Evolutionary conservation across 92 coral and sea anemone species (phyloP), one percentile per base, ranked within the genome.

Genomic region (Heteractis magnifica): DNA sequence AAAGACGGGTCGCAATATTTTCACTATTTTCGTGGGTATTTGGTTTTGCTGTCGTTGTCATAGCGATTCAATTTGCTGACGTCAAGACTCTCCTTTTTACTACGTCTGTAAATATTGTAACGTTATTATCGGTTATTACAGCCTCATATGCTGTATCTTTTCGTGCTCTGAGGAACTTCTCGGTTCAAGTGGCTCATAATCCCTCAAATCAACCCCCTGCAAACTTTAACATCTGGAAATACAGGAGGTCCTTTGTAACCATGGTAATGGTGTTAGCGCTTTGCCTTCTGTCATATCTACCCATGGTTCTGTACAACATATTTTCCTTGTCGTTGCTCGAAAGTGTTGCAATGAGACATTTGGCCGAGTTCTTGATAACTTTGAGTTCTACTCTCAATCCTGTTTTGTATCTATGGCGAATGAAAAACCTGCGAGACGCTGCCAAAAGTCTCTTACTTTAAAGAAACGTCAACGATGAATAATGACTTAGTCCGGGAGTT

Each of bases 401-500:
- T 4, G 9, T 73, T 4, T 12, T 73, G 52, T 73, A 73, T 50
- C n/a, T 73, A 10, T 73, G 77, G 77, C 51, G 77, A 73, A 73
- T 73, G 77, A 73, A 73, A 13, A 51, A 73, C n/a, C 19, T 73
- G 8, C 12, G 77, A 44, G 77, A 34, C 6, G 77, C 77, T 10
- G 77, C 72, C 12, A 65, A 65, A 20, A n/a, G 41, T 6, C 34
- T 65, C 12, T 1, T 65, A n/a, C 20, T n/a, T 20, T 14, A 65
- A 20, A 18, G 20, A 16, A 18, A 19, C 8, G 2, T 6, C 72
- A 18, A 0, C 6, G 21, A 18, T 65, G 10, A 16, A n/a, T 20
- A 59, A 59, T 59, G 65, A 59, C 65, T 19, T 13, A 59, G 6
- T 55, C 3, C 59, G 14, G 11, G 11, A 55, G 59, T 55, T 9